Evolutionary conservation across 2,797 vertebrate species (phyloP).

Genomic region (Gouania willdenowi): DNA sequence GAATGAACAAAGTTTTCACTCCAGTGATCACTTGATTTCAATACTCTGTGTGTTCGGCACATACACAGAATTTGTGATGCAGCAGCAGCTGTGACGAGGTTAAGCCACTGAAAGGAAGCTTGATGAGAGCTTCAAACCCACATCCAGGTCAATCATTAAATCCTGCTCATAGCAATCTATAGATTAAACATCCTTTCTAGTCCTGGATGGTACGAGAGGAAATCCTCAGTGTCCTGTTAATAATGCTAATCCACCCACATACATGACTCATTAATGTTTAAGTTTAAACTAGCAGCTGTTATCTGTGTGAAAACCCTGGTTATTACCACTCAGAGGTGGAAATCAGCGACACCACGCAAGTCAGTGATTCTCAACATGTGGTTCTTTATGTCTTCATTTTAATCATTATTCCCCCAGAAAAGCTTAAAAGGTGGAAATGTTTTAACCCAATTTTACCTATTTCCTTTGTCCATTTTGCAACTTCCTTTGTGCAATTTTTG

Average conservation of each 20-base stretch:
- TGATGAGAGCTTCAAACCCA: conserved; percentile 9
- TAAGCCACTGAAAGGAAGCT: conserved; percentile 19
- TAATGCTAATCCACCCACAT: background rate
- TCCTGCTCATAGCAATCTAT: conserved; percentile 12
- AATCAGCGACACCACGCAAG: no score
- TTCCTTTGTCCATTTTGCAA: no score
- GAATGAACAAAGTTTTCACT: no score
- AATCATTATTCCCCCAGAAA: no score
- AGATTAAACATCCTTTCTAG: conserved; percentile 9
- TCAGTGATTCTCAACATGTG: no score
- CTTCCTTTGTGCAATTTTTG: no score
- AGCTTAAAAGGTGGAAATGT: no score
- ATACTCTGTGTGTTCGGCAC: no score
- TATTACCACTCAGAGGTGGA: conserved; percentile 9
- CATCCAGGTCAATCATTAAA: conserved; percentile 36
- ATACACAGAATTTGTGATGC: no score
- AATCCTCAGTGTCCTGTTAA: background rate
- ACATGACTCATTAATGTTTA: background rate
- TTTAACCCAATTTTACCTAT: no score
- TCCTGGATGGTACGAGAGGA: background rate
- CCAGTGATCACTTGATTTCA: no score
- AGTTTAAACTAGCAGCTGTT: background rate
- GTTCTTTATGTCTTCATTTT: no score
- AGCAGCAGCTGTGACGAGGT: conserved; percentile 13
- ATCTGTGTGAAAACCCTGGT: background rate